Evolutionary conservation across 23 tunicate species (phyloP), one percentile per base, ranked within the genome.

Genomic region (Botrylloides violaceus): DNA sequence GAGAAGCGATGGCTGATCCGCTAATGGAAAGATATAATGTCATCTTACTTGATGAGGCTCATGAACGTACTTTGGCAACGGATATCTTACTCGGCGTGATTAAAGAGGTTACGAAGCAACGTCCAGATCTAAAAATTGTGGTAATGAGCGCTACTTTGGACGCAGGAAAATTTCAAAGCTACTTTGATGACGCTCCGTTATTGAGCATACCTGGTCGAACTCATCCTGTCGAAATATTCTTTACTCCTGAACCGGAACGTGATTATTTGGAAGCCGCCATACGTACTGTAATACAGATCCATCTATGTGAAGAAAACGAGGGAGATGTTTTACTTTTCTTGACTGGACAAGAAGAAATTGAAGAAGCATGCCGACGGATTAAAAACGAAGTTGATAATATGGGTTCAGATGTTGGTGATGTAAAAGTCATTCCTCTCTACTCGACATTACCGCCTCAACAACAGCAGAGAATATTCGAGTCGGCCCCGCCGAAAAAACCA

Each of bases 301-400:
- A 93, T 79, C 59, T 93, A 66, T 84, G 94, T 43, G 98, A 86
- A 58, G 94, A 93, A 60, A 94, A 63, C 15, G 85, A 80, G 38
- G 98, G 98, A 32, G 98, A 93, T 50, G 61, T 93, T 3, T 65
- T 93, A 76, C 77, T 93, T 37, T 93, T 93, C 71, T 77, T 93
- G n/a, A 93, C 98, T 29, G 98, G 98, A 30, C 94, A 93, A 59
- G 98, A 93, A 64, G 98, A 92, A 77, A 92, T 92, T 34, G 98
- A 92, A 70, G 98, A 92, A 71, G 92, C 98, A 6, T 92, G 98
- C 76, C 79, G 92, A 5, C 72, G 98, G 29, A 79, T 92, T 36
- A 92, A 83, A 62, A 57, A 66, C 21, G 98, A 92, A 49, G 83
- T 85, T 19, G 98, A 92, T 22, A 92, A 92, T 58, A 24, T 92